Base-by-base conservation (phyloP, 2,113 vertebrate genomes). In the Corapipo altera region DNA sequence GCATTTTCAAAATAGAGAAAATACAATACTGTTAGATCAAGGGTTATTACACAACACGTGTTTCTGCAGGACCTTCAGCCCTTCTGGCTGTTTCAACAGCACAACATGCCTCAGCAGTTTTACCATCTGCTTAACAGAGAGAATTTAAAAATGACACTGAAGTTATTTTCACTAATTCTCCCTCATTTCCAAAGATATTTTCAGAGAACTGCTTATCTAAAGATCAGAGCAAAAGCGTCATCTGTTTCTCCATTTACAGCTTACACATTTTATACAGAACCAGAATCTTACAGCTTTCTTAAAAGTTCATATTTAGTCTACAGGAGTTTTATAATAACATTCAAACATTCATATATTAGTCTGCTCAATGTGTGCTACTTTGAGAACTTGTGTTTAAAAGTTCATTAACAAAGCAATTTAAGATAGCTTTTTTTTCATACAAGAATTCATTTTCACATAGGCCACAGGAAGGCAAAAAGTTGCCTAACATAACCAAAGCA, bases 81-180 rank as follows among this genome's bases (percentile, higher is more conserved):
- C 48, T 49, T 41, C 83, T 67, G 72, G 49, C 48, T 88, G 72
- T 52, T 93, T 26, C 79, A 66, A 37, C 71, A 85, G 91, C 64
- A 35, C 32, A 96, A 73, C 91, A 64, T 65, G 88, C 77, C 77
- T 92, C 94, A 93, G 92, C 88, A 95, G 41, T 85, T 89, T 89
- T 48, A 82, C 80, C 94, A 92, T 91, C 97, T 94, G 76, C 83
- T 86, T 67, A 79, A 88, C 49, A 87, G 76, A 67, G 51, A 80
- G 65, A 74, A 65, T 74, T 76, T 37, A 78, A 66, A 92, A 81
- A 78, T 35, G 37, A 67, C 54, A 82, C 72, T 37, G 7, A 49
- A 71, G 66, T 91, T 89, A 78, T 85, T 89, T 85, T 78, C 91
- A 75, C 70, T 72, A 78, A 70, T 92, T 96, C 76, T 67, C 48